Evolutionary conservation across 2,797 vertebrate species (phyloP).

Genomic region (Philypnodon macrostomus): DNA sequence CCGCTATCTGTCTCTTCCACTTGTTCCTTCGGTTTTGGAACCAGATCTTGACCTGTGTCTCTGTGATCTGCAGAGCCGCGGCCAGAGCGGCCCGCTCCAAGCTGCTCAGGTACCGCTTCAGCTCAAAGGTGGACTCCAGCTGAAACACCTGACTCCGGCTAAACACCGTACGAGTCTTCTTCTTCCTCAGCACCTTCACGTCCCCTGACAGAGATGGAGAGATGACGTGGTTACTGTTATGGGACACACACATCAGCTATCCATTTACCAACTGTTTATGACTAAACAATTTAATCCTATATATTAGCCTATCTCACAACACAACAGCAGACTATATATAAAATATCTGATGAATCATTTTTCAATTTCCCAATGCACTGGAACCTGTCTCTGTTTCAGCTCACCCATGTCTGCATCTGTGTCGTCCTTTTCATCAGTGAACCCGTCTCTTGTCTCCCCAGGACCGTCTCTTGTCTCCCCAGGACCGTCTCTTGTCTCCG

Average conservation of each 20-base stretch:
- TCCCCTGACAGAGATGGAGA: slow-evolving; percentile 33
- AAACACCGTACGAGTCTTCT: slow-evolving; percentile 87
- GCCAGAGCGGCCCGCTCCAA: slow-evolving; percentile 75
- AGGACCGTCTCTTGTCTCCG: slow-evolving; percentile 49
- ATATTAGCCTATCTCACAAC: no score
- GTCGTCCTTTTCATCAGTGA: slow-evolving; percentile 41
- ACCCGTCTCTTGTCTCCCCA: slow-evolving; percentile 42
- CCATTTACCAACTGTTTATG: no score
- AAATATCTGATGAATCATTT: no score
- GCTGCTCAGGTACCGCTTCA: slow-evolving; percentile 83
- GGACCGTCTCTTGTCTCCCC: slow-evolving; percentile 43
- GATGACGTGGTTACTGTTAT: no score
- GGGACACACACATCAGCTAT: no score
- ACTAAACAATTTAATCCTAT: no score
- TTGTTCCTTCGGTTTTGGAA: slow-evolving; percentile 86
- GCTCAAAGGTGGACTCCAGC: slow-evolving; percentile 89
- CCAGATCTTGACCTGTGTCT: slow-evolving; percentile 87
- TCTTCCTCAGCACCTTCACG: slow-evolving; percentile 70
- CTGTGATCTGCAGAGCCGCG: slow-evolving; percentile 76
- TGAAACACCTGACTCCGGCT: slow-evolving; percentile 87
- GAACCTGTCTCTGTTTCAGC: not conserved
- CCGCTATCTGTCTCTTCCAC: slow-evolving; percentile 85
- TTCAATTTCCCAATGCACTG: no score
- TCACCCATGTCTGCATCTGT: slow-evolving; percentile 44
- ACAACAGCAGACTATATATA: no score